phyloP scores from a whole-genome alignment of 2,888 invertebrate species.

The Leptopilina drosophilae region DNA sequence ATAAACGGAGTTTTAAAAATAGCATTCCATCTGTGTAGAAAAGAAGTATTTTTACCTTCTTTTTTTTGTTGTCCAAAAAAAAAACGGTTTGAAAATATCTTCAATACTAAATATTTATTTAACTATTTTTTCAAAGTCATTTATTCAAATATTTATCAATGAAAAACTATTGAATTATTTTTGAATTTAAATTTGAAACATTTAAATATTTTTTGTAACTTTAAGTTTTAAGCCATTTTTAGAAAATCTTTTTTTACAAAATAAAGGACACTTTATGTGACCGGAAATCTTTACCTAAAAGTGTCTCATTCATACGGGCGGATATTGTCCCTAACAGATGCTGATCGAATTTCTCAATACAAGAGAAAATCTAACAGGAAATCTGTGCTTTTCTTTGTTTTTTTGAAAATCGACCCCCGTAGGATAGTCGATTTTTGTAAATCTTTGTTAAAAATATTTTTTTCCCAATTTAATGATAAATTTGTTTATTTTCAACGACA shows the following conservation, averaged over 20 bases:
- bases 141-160: too few relatives aligned
- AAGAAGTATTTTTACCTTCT: background rate
- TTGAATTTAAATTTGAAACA: too few relatives aligned
- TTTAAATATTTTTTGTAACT: too few relatives aligned
- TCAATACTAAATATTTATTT: too few relatives aligned
- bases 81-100: too few relatives aligned
- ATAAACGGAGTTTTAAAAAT: background rate
- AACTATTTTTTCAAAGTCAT: too few relatives aligned
- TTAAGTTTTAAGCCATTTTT: too few relatives aligned
- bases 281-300: constrained; percentile 28
- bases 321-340: constrained; percentile 28
- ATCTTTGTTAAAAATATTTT: too few relatives aligned
- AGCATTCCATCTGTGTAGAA: background rate
- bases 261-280: background rate
- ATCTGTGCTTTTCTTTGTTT: background rate
- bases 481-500: too few relatives aligned
- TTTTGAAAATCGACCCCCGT: background rate
- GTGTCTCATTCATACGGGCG: constrained; percentile 21
- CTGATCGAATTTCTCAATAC: constrained; percentile 6
- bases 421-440: too few relatives aligned
- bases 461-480: too few relatives aligned
- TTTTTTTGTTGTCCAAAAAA: background rate
- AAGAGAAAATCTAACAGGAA: constrained; percentile 10
- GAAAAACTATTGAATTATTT: background rate
- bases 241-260: background rate